A percentile compares a stretch with the other conserved stretches of the same genome.
phyloP scores from a whole-genome alignment of 1,140 invertebrate species.

The Coelopa frigida region DNA sequence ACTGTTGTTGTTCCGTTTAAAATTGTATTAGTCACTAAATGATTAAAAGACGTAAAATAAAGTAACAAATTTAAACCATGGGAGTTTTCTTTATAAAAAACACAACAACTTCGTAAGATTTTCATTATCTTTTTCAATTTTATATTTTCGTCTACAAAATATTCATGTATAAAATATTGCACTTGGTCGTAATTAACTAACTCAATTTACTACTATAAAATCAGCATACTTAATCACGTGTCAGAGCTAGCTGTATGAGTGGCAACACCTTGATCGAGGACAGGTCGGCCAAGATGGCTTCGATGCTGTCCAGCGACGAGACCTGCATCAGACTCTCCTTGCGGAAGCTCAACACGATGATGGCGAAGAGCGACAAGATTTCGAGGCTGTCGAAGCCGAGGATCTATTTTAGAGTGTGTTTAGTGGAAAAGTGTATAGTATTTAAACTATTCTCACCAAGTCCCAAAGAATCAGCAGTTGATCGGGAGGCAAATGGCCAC shows the following conservation, averaged over 20 bases:
- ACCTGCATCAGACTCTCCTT: constrained; percentile 90
- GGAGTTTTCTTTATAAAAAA: no score
- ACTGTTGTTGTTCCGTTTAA: no score
- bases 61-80: no score
- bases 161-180: no score
- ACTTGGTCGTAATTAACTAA: no score
- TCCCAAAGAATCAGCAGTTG: constrained; percentile 91
- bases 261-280: constrained; percentile 86
- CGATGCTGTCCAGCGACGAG: constrained; percentile 72
- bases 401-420: constrained; percentile 48
- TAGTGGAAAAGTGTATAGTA: background rate
- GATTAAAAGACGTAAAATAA: no score
- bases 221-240: constrained; percentile 40
- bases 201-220: no score
- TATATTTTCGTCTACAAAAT: no score
- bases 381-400: constrained; percentile 87
- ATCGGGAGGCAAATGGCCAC: constrained; percentile 84
- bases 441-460: constrained; percentile 41
- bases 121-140: no score
- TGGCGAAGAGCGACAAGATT: constrained; percentile 77
- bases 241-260: constrained; percentile 62
- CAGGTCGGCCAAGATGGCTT: constrained; percentile 83
- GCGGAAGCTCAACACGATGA: constrained; percentile 84
- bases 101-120: no score
- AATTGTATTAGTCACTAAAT: no score